These are phyloP conservation scores for Gnatocerus cornutus DNA, from an alignment of 2,888 invertebrate species.

Conservation along the genomic window DNA sequence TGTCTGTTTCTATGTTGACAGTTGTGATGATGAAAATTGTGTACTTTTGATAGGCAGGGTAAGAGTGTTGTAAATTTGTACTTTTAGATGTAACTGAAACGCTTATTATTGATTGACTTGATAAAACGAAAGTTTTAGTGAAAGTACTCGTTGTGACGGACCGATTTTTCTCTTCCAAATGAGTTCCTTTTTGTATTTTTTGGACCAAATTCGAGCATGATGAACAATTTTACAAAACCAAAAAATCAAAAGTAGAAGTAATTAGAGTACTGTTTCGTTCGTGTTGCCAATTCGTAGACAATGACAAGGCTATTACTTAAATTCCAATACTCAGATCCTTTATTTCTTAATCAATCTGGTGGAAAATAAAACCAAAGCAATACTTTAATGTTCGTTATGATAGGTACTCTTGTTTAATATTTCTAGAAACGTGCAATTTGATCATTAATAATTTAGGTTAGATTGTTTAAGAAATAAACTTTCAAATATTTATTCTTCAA, in stretches of 20 bases:
- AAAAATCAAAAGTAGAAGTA: conserved; percentile 7
- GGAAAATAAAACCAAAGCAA: conserved; percentile 57
- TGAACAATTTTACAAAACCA: conserved; percentile 34
- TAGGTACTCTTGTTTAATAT: conserved; percentile 43
- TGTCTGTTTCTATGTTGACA: conserved; percentile 41
- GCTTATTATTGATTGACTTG: conserved; percentile 53
- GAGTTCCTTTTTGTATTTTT: conserved; percentile 35
- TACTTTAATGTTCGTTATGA: conserved; percentile 49
- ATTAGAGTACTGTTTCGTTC: conserved; percentile 1
- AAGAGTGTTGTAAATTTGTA: conserved; percentile 57
- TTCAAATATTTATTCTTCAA: conserved; percentile 41
- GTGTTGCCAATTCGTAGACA: neutral
- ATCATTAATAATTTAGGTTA: conserved; percentile 46
- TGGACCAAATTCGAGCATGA: conserved; percentile 22
- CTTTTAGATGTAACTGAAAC: conserved; percentile 55
- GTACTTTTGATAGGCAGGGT: conserved; percentile 57
- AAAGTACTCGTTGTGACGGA: conserved; percentile 31
- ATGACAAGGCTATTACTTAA: conserved; percentile 51
- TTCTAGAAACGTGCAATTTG: conserved; percentile 49
- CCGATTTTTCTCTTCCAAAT: conserved; percentile 27
- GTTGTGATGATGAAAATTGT: conserved; percentile 29
- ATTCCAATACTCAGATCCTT: conserved; percentile 53
- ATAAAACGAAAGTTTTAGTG: conserved; percentile 37
- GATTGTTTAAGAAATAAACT: conserved; percentile 55
- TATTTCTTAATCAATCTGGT: conserved; percentile 50